These are phyloP conservation scores for Leptinotarsa lineolata DNA, from an alignment of 1,140 invertebrate genomes.

Conservation along the genomic window DNA sequence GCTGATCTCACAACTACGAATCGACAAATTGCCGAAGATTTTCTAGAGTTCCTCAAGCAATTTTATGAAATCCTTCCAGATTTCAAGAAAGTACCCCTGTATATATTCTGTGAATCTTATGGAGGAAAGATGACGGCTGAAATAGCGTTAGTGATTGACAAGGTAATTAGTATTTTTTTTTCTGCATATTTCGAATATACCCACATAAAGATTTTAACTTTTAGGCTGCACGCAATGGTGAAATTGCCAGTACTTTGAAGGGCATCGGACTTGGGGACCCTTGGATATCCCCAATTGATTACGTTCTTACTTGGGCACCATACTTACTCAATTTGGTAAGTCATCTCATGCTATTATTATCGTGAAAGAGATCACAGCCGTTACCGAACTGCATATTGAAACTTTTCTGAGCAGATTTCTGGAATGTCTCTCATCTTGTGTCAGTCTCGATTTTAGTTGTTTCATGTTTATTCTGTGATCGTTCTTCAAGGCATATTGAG, in stretches of 20 bases:
- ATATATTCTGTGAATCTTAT: slow-evolving; percentile 85
- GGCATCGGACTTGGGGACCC: slow-evolving; percentile 83
- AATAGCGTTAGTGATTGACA: slow-evolving; percentile 67
- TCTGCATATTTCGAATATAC: no score
- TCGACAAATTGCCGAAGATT: slow-evolving; percentile 76
- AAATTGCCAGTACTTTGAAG: slow-evolving; percentile 71
- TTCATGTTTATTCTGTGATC: no score
- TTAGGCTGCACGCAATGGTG: slow-evolving; percentile 67
- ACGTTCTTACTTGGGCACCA: slow-evolving; percentile 78
- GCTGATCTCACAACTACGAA: slow-evolving; percentile 68
- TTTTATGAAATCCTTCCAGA: slow-evolving; percentile 68
- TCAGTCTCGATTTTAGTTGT: no score
- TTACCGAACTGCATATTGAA: no score
- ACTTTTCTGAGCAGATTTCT: no score
- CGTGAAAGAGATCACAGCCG: no score
- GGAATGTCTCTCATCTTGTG: no score
- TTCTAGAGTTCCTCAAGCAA: slow-evolving; percentile 70
- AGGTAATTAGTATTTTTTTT: slow-evolving; percentile 58
- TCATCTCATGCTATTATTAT: no score
- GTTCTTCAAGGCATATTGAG: no score
- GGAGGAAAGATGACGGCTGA: slow-evolving; percentile 88
- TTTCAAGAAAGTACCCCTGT: slow-evolving; percentile 73
- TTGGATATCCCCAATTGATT: slow-evolving; percentile 85
- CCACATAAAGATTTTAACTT: no score
- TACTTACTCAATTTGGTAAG: slow-evolving; percentile 72